Conservation (phyloP, 2,888 invertebrate species). For the Amiota minor region DNA sequence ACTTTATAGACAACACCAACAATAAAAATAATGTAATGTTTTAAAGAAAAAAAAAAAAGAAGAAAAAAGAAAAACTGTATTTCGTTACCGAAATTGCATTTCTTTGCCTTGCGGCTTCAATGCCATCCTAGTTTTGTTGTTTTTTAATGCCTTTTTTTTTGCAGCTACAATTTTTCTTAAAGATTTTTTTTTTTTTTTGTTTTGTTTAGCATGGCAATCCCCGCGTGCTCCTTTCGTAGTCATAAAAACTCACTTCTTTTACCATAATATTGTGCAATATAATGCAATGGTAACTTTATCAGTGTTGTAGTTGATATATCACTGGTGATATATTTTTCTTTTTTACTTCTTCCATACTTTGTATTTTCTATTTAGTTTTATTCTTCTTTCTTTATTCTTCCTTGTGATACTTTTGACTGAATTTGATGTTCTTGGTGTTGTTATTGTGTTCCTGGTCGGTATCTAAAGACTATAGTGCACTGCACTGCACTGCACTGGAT, state of each 20-base stretch:
- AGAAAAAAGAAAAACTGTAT: conserved; percentile 26
- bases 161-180: neutral
- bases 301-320: conserved; percentile 59
- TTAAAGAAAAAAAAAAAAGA: neutral
- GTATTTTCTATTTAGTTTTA: conserved; percentile 15
- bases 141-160: neutral
- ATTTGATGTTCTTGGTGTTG: no score
- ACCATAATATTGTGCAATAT: no score
- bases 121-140: conserved; percentile 15
- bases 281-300: conserved; percentile 15
- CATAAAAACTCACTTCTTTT: no score
- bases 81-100: conserved; percentile 57
- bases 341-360: conserved; percentile 36
- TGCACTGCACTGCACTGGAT: neutral
- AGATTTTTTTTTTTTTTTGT: no score
- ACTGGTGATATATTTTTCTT: conserved; percentile 57
- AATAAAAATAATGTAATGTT: no score
- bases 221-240: neutral
- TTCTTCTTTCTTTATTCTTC: conserved; percentile 8
- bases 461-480: no score
- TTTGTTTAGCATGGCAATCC: no score
- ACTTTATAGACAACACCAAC: neutral
- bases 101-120: conserved; percentile 50
- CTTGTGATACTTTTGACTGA: neutral
- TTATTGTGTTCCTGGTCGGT: no score